phyloP scores from a whole-genome alignment of 2,888 invertebrate genomes.

The Pammene aurita region DNA sequence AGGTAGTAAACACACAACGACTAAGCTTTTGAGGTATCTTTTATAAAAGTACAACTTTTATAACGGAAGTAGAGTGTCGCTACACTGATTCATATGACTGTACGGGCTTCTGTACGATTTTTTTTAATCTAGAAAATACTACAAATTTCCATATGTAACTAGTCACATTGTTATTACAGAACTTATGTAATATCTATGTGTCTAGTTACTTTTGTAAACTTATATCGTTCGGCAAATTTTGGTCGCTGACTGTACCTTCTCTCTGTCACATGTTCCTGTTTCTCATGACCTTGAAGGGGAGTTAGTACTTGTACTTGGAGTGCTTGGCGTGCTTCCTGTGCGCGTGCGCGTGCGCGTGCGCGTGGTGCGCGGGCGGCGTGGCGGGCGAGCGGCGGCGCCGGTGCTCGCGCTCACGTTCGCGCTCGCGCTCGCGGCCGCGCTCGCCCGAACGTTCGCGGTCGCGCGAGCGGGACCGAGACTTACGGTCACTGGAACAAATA shows the following conservation, averaged over 20 bases:
- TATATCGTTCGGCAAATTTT: too few relatives aligned
- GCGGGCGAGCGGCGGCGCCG: constrained; percentile 68
- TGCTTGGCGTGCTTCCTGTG: constrained; percentile 75
- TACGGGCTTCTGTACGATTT: too few relatives aligned
- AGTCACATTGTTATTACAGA: too few relatives aligned
- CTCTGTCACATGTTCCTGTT: too few relatives aligned
- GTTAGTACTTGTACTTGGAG: constrained; percentile 74
- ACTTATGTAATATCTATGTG: too few relatives aligned
- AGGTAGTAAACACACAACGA: neutral
- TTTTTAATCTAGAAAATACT: too few relatives aligned
- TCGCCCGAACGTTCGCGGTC: constrained; percentile 49
- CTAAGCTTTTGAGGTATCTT: neutral
- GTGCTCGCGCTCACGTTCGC: constrained; percentile 53
- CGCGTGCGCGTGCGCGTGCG: too few relatives aligned
- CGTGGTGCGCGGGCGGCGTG: constrained; percentile 71
- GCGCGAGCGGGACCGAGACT: constrained; percentile 61
- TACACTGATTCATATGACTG: too few relatives aligned
- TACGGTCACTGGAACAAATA: constrained; percentile 41
- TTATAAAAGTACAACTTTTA: neutral
- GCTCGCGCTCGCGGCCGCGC: constrained; percentile 56
- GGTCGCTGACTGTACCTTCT: too few relatives aligned
- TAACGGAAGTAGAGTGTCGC: too few relatives aligned
- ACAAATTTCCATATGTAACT: neutral
- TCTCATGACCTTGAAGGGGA: too few relatives aligned
- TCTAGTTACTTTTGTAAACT: too few relatives aligned